Base-by-base conservation (phyloP, 2,113 vertebrate species). In the Rhabdornis inornatus region DNA sequence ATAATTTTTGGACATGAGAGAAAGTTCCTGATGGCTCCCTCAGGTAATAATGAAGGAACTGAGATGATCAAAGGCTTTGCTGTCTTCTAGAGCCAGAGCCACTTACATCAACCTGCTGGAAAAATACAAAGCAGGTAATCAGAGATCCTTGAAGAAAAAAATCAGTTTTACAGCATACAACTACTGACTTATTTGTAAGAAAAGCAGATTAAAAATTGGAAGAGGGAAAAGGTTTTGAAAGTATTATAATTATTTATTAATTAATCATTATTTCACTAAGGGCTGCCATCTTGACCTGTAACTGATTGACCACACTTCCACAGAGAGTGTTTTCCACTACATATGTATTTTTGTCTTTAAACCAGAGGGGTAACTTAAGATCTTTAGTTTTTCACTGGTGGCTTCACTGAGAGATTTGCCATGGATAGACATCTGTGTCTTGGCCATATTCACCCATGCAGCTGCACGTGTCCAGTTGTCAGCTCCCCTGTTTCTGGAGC, bases 21-120 rank as follows among this genome's bases (percentile, higher is more conserved):
- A 84, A 90, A 91, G 92, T 79, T 94, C 37, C 53, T 94, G 94
- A 96, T 95, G 81, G 53, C 86, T 96, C 94, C 95, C 92, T 97
- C 87, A 92, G 91, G 91, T 92, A 92, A 92, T 84, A 89, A 84
- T 82, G 92, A 95, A 94, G 77, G 72, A 95, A 42, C 23, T 35
- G 87, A 96, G 65, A 63, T 94, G 94, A 96, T 96, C 96, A 96
- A 96, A 96, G 92, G 69, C 90, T 94, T 56, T 60, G 78, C 90
- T 96, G 93, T 95, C 95, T 96, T 95, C 93, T 95, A 90, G 95
- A 94, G 78, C 93, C 78, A 82, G 39, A 95, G 82, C 40, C 65
- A 76, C 44, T 94, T 85, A 91, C 11, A 87, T 95, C 84, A 96
- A 82, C 74, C 15, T 91, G 53, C 82, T 82, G 40, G 37, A 95